Base-by-base conservation (phyloP, 2,113 vertebrate species). In the Cynopterus brachyotis region DNA sequence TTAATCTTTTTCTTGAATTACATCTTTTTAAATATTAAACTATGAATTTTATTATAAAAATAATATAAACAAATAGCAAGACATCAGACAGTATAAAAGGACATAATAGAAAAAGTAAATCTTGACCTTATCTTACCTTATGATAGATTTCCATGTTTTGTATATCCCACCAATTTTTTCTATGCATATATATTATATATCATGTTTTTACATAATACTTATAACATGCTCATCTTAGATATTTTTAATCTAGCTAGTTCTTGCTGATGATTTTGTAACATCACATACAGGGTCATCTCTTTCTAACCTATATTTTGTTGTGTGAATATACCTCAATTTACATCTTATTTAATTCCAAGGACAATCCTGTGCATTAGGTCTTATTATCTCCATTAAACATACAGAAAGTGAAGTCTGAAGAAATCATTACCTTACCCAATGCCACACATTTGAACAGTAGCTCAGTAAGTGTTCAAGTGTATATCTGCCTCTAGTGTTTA, bases 1-100 rank as follows among this genome's bases (percentile, higher is more conserved):
- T 60, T 97, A 24, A 66, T 90, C 26, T 84, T 85, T 79, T 62
- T 78, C 82, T 88, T 47, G 30, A 95, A 95, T 96, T 59, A 47
- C 57, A 81, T 79, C 16, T 11, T 93, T 94, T 76, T 11, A 70
- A 40, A 73, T 81, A 73, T 37, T 89, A 91, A 75, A 30, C 19
- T 92, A 89, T 86, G 81, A 47, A 55, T 92, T 86, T 82, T 91
- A 42, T 85, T 12, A 67, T 73, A 85, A 95, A 92, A 94, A 26
- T 45, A 64, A 90, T 83, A 42, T 24, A 59, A 86, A 50, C 20
- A 83, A 70, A 80, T 12, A 94, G 32, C 5, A 90, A 82, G 19
- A 20, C 59, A 91, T 32, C 50, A 75, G 42, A 75, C 26, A 60
- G 9, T 67, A 69, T 47, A 19, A 81, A 92, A 89, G 2, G 1